Base-by-base conservation (phyloP, 2,113 vertebrate genomes). In the Lagopus muta region DNA sequence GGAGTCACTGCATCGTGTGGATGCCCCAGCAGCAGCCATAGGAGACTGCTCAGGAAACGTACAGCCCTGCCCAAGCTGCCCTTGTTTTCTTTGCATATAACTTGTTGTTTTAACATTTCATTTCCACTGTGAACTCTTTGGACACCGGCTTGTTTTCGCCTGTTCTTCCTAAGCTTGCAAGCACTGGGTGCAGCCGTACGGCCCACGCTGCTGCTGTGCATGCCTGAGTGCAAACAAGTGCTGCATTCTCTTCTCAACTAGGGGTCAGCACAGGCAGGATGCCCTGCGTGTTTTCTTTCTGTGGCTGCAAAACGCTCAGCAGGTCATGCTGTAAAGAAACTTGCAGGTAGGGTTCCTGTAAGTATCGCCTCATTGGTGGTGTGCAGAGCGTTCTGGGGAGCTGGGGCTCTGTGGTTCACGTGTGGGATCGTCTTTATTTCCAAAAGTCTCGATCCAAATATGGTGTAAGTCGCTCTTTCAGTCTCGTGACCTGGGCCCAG, bases 91-190 rank as follows among this genome's bases (percentile, higher is more conserved):
- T 81, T 92, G 75, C 85, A 40, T 85, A 6, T 55, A 18, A 20
- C 60, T 75, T 95, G 80, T 94, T 96, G 64, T 27, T 95, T 93
- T 93, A 95, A 95, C 88, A 65, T 93, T 93, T 70, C 2, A 13
- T 89, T 95, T 80, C 71, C 47, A 4, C 45, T 62, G 79, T 81
- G 79, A 88, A 8, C 82, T 86, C 72, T 90, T 67, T 75, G 88
- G 16, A 60, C 82, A 71, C 21, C 38, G 15, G 0, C 52, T 85
- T 77, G 48, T 73, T 92, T 95, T 92, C 52, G 50, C 45, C 76
- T 13, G 10, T 86, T 47, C 71, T 74, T 66, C 55, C 18, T 47
- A 14, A 88, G 55, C 74, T 7, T 18, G 32, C 0, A 20, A 77
- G 67, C 12, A 6, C 45, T 55, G 81, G 54, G 75, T 28, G 18